Evolutionary conservation across 2,888 invertebrate species (phyloP), one percentile per base, ranked within the genome.

Genomic region (Ethmia dodecea): DNA sequence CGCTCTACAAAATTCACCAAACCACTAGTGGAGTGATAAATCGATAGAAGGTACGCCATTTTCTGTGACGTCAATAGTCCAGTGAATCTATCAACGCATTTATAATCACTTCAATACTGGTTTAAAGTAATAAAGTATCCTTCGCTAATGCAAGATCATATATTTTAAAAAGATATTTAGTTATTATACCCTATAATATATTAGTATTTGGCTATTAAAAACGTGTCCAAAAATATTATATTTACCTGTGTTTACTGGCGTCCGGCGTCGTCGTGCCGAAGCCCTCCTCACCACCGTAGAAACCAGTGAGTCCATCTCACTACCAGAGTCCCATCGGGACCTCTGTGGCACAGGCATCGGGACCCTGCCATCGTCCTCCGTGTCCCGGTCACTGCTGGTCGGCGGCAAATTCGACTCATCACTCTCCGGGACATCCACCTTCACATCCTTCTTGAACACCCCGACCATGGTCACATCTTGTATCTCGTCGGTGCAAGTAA

Each of bases 261-360:
- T 77, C 59, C 88, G 71, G 48, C 90, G 76, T 57, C 90, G 83
- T 55, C 89, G 84, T 18, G 91, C 89, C 40, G 90, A 89, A 37
- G 91, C 90, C 67, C 90, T 89, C 48, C 87, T 81, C 54, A 91
- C 91, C 6, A 91, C 89, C 1, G 89, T 88, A 4, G 90, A 89
- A 45, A 90, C 90, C 31, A 89, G 61, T 6, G 89, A 89, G 57
- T 91, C 90, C 74, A 88, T 80, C 44, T 88, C 88, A 48, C 81
- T 86, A 1, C 86, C 86, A 1, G 87, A 84, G 42, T 87, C 87
- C 78, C 86, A 86, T 10, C 86, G 56, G 6, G 84, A 64, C 48
- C 83, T 64, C 26, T 60, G 60, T 16, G 65, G 63, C 13, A 62
- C 57, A 12, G 73, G 68, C 47, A 67, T 70, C 14, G 65, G 58